Percentiles rank a stretch among this genome's conserved stretches.
phyloP scores from a whole-genome alignment of 2,888 invertebrate species.

The Saturnia pavonia region DNA sequence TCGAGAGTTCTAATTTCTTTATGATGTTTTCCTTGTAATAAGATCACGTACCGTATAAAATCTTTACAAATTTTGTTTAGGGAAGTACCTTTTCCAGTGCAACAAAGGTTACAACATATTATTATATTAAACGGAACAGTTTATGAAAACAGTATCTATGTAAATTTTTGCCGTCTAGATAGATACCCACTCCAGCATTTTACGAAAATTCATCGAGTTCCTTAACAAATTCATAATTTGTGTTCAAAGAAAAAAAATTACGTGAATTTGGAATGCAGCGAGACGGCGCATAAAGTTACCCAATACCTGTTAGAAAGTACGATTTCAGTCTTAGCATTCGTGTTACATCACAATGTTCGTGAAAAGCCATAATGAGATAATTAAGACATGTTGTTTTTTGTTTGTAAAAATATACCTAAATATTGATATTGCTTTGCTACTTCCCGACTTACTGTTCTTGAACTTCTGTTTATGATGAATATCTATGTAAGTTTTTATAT shows the following conservation, averaged over 20 bases:
- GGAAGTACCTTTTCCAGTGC: not conserved
- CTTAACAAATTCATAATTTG: not conserved
- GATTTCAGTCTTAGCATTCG: constrained; percentile 62
- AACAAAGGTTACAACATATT: too few relatives aligned
- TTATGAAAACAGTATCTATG: too few relatives aligned
- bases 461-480: too few relatives aligned
- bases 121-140: too few relatives aligned
- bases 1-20: not conserved
- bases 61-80: not conserved
- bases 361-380: constrained; percentile 21
- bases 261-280: constrained; percentile 49
- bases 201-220: too few relatives aligned
- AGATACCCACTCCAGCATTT: too few relatives aligned
- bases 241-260: constrained; percentile 36
- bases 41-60: too few relatives aligned
- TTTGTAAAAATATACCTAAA: not conserved
- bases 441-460: too few relatives aligned
- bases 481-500: too few relatives aligned
- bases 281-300: constrained; percentile 57
- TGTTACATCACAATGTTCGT: constrained; percentile 56
- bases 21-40: not conserved
- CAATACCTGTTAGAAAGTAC: constrained; percentile 69
- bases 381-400: not conserved
- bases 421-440: not conserved
- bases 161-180: too few relatives aligned